Evolutionary conservation across 1,140 invertebrate species (phyloP).

Genomic region (Oreohelix idahoensis): DNA sequence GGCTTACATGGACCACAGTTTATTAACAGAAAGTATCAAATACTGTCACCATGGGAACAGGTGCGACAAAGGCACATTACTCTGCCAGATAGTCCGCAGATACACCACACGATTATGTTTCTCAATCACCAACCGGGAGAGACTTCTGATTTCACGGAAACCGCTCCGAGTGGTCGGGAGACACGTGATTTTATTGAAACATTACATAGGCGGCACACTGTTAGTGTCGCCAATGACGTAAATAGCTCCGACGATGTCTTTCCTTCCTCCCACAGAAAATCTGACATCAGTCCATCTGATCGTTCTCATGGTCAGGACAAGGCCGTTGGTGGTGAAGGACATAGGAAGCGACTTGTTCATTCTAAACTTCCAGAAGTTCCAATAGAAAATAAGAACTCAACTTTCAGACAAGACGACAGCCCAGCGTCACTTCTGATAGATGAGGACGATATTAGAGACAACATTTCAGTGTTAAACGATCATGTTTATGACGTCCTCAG

Average conservation of each 20-base stretch:
- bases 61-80: slow-evolving; percentile 11
- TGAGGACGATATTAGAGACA: slow-evolving; percentile 1
- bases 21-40: neutral
- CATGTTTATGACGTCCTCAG: slow-evolving; percentile 37
- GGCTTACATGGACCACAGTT: too few relatives aligned
- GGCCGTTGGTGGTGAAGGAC: neutral
- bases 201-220: too few relatives aligned
- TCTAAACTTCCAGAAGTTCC: slow-evolving; percentile 13
- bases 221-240: too few relatives aligned
- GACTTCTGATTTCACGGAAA: neutral
- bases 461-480: neutral
- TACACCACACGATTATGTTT: slow-evolving; percentile 26
- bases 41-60: slow-evolving; percentile 21
- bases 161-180: neutral
- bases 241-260: too few relatives aligned
- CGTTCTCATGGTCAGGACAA: neutral
- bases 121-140: slow-evolving; percentile 31
- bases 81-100: slow-evolving; percentile 23
- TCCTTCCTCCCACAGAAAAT: neutral
- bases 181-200: too few relatives aligned
- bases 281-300: neutral
- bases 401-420: neutral
- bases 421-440: neutral
- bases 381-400: neutral
- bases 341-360: neutral